Percentiles rank a stretch among this genome's conserved stretches.
Evolutionary conservation across 2,797 vertebrate species (phyloP).

Genomic region (Pseudopleuronectes americanus): DNA sequence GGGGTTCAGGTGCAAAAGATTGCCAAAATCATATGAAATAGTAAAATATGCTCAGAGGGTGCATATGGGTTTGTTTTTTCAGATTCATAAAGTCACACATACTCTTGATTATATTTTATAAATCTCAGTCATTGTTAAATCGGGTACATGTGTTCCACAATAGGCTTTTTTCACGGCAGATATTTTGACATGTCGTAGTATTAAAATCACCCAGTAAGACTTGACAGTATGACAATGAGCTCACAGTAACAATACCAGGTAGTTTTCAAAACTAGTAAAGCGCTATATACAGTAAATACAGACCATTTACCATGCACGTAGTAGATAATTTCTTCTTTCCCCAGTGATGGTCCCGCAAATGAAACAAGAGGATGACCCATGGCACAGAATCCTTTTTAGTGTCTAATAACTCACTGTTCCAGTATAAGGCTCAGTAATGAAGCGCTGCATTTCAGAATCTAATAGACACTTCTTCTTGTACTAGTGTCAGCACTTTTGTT

Average conservation of each 20-base stretch:
- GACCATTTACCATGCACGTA: too few species aligned
- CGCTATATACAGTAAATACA: too few species aligned
- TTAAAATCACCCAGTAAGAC: neutral
- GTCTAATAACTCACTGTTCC: slow-evolving; percentile 26
- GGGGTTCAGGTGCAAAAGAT: too few species aligned
- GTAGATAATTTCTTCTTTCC: neutral
- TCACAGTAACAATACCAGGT: neutral
- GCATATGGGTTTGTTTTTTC: too few species aligned
- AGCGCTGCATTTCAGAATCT: slow-evolving; percentile 20
- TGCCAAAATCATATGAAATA: too few species aligned
- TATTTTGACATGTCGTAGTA: neutral
- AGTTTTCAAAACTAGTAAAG: too few species aligned
- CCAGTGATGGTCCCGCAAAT: neutral
- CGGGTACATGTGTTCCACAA: too few species aligned
- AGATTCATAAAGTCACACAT: too few species aligned
- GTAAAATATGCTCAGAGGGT: too few species aligned
- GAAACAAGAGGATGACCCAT: neutral
- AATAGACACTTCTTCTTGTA: slow-evolving; percentile 9
- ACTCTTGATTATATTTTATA: neutral
- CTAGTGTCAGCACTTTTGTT: slow-evolving; percentile 40
- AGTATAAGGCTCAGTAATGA: slow-evolving; percentile 10
- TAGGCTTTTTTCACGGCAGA: neutral
- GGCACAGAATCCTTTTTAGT: neutral
- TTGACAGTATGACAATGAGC: neutral
- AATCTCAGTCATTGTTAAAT: too few species aligned